A percentile compares a stretch with the other conserved stretches of the same genome.
Conservation (phyloP, 2,113 vertebrate species). For the Synodontis membranacea region DNA sequence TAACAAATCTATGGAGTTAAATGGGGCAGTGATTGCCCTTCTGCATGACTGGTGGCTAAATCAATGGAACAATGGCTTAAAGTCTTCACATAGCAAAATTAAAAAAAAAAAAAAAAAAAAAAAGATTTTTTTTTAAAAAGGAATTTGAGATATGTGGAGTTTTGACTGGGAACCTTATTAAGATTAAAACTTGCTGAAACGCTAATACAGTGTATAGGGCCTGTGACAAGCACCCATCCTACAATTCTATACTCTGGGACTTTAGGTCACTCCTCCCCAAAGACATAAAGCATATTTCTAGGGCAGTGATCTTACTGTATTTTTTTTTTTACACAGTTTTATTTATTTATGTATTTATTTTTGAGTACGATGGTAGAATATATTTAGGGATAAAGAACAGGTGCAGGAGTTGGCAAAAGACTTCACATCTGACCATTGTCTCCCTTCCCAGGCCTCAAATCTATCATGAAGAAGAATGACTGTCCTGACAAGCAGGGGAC, state of each 20-base stretch:
- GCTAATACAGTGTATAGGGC: neutral
- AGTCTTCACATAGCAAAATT: neutral
- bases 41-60: neutral
- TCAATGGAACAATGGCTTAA: neutral
- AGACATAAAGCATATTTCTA: neutral
- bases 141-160: neutral
- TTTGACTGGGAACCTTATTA: neutral
- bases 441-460: slow-evolving; percentile 88
- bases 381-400: slow-evolving; percentile 21
- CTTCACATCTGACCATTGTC: slow-evolving; percentile 54
- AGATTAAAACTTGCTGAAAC: neutral
- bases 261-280: neutral
- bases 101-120: too few species aligned
- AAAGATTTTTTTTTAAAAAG: too few species aligned
- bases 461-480: slow-evolving; percentile 99
- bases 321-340: neutral
- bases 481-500: slow-evolving; percentile 83
- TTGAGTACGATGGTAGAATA: neutral
- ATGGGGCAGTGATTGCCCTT: neutral
- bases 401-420: slow-evolving; percentile 14
- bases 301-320: neutral
- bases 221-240: slow-evolving; percentile 10
- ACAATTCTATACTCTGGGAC: neutral
- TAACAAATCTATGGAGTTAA: neutral
- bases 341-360: neutral